phyloP scores from a whole-genome alignment of 2,113 vertebrate genomes.

The Calyptommatus sinebrachiatus region DNA sequence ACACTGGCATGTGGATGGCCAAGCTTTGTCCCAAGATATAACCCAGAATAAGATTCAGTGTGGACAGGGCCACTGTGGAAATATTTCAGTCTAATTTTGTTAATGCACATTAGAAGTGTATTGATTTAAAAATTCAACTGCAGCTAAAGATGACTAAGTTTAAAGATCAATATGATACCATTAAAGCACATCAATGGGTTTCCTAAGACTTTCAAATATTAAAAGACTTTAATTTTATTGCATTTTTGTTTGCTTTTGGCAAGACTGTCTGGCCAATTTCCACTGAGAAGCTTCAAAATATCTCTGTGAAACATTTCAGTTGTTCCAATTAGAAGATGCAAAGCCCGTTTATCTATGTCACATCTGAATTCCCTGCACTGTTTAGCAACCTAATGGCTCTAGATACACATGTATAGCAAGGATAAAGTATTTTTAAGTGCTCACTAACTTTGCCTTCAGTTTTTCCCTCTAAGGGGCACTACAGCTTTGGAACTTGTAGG shows the following conservation, averaged over 20 bases:
- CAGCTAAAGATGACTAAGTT: neutral
- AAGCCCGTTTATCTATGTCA: neutral
- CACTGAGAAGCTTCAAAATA: neutral
- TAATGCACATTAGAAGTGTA: neutral
- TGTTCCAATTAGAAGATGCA: constrained; percentile 3
- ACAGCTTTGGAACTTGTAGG: neutral
- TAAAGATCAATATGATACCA: neutral
- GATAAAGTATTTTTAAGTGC: neutral
- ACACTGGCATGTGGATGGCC: too few species aligned
- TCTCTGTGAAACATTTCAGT: neutral
- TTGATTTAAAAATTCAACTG: neutral
- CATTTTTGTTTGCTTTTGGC: too few species aligned
- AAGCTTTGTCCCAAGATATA: neutral
- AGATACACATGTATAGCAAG: neutral
- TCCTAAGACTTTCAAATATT: neutral
- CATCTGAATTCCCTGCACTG: neutral
- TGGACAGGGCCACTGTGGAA: neutral
- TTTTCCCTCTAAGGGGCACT: neutral
- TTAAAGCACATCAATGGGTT: neutral
- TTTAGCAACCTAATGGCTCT: neutral
- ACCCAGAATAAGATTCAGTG: too few species aligned
- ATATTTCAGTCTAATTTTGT: neutral
- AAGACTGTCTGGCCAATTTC: neutral
- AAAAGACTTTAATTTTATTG: neutral
- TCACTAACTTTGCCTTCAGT: neutral